phyloP scores from a whole-genome alignment of 2,888 invertebrate species.

The Tupiocoris notatus region DNA sequence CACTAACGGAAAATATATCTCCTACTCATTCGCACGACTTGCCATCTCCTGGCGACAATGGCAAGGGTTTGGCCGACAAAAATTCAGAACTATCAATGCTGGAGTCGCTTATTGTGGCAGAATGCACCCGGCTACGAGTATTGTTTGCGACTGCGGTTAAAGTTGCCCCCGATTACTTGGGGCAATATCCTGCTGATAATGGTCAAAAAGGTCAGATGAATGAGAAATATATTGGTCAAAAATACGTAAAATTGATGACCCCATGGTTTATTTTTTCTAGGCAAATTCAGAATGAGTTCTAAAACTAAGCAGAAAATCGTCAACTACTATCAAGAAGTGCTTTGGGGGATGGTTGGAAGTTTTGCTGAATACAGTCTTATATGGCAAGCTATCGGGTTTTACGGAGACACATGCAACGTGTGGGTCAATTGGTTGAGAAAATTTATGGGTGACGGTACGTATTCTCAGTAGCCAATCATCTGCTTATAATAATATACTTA shows the following conservation, averaged over 20 bases:
- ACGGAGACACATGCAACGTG: constrained; percentile 49
- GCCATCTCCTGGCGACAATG: neutral
- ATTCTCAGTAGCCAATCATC: too few relatives aligned
- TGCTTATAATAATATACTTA: too few relatives aligned
- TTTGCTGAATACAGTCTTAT: constrained; percentile 76
- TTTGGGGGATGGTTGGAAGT: constrained; percentile 80
- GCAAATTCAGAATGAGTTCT: constrained; percentile 61
- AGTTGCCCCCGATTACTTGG: constrained; percentile 62
- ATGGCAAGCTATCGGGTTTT: constrained; percentile 75
- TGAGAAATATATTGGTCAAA: neutral
- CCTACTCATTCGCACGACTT: constrained; percentile 56
- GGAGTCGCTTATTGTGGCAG: constrained; percentile 65
- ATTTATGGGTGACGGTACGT: constrained; percentile 44
- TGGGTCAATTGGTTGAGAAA: constrained; percentile 50
- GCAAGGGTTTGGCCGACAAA: neutral
- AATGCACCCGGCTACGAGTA: constrained; percentile 66
- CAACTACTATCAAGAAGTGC: constrained; percentile 69
- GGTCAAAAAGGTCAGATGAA: neutral
- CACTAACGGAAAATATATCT: constrained; percentile 69
- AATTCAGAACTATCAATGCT: constrained; percentile 52
- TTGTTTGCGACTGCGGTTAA: constrained; percentile 62
- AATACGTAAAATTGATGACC: neutral
- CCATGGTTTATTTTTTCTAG: constrained; percentile 53
- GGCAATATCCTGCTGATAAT: constrained; percentile 60
- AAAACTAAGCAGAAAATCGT: constrained; percentile 64